Base-by-base conservation (phyloP, 1,140 invertebrate genomes). In the Mylabris phalerata region DNA sequence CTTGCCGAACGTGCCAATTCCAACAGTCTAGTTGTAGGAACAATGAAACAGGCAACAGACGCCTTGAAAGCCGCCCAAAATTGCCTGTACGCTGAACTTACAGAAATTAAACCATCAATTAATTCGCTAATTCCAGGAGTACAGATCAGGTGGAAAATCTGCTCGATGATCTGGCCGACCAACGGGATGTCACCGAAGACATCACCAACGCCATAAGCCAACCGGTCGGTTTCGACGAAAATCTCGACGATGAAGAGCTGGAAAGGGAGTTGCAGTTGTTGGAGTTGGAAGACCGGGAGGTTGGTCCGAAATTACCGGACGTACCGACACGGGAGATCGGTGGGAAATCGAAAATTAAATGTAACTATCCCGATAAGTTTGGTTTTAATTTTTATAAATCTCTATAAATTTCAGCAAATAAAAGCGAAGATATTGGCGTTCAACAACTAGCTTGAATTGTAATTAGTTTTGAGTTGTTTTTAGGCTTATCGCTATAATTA, bases 91-190 rank as follows among this genome's bases (percentile, higher is more conserved):
- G 84, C 81, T 56, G 58, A 60, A 55, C 54, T 54, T 42, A 11
- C 59, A n/a, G 25, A 48, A 52, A 48, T 10, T 24, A 9, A 42
- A 32, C 9, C 7, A 43, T 5, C 48, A 42, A 13, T 25, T 39
- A 4, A 45, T 43, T 9, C 26, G 11, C 3, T 3, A 9, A 19
- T 75, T 74, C 19, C 70, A 95, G 92, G 83, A 92, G 97, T 80
- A 90, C 95, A 47, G 93, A 97, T 77, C 86, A 98, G 79, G 95
- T 98, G 9, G 94, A 98, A 70, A 93, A 98, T 71, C 89, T 98
- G 79, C 98, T 98, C 94, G 96, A 98, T 72, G 96, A 98, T 70
- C 95, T 99, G 67, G 93, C 94, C 24, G 96, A 98, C 74, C 96
- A 98, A 76, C 94, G 98, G 77, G 96, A 98, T 75, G 89, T 98